phyloP scores from a whole-genome alignment of 1,140 invertebrate species.

The Cyclina sinensis region DNA sequence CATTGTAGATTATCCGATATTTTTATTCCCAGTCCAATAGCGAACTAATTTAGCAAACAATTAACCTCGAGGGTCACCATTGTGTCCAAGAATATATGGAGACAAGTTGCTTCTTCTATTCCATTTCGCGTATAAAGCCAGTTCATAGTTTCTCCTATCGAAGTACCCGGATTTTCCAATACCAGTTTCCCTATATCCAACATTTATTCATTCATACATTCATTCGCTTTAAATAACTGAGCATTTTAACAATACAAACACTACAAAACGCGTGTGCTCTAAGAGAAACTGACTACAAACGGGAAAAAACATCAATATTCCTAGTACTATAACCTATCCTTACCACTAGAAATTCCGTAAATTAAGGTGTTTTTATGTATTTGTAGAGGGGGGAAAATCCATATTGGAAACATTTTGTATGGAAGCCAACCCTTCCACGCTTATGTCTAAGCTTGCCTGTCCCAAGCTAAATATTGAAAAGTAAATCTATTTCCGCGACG shows the following conservation, averaged over 20 bases:
- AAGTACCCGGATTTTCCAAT: constrained; percentile 33
- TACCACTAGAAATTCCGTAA: constrained; percentile 26
- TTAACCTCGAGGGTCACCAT: constrained; percentile 13
- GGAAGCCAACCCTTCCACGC: background rate
- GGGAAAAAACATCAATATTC: constrained; percentile 24
- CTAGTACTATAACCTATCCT: constrained; percentile 6
- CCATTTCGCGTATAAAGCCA: background rate
- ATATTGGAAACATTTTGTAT: constrained; percentile 24
- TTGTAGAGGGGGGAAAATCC: constrained; percentile 7
- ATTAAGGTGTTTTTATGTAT: constrained; percentile 39
- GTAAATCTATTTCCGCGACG: background rate
- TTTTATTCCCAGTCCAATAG: constrained; percentile 34
- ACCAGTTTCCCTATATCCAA: background rate
- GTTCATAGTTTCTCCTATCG: background rate
- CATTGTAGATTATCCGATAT: constrained; percentile 75
- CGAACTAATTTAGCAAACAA: constrained; percentile 39
- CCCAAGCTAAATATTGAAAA: constrained; percentile 9
- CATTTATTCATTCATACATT: constrained; percentile 15
- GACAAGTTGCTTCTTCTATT: background rate
- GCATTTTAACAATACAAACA: constrained; percentile 21
- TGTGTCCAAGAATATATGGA: constrained; percentile 1
- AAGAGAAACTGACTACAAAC: background rate
- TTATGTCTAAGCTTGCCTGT: background rate
- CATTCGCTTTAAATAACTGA: constrained; percentile 6
- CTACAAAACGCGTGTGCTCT: background rate